Conservation (phyloP, 1,140 invertebrate species). For the Campoletis sonorensis region DNA sequence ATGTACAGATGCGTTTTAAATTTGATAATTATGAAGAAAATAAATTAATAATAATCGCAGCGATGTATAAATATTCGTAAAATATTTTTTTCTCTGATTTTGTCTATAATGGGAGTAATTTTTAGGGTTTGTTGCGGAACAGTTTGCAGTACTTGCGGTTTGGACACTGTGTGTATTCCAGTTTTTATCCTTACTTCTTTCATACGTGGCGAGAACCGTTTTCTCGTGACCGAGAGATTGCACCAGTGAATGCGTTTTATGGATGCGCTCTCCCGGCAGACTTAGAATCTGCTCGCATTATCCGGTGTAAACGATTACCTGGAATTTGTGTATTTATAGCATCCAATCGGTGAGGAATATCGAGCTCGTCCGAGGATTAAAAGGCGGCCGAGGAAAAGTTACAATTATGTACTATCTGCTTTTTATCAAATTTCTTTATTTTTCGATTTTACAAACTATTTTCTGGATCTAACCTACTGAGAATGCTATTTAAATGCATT, state of each 20-base stretch:
- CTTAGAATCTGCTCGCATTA: conserved; percentile 26
- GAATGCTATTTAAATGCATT: no score
- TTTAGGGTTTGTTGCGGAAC: no score
- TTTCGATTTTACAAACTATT: not conserved
- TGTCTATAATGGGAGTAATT: no score
- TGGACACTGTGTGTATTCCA: no score
- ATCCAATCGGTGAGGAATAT: conserved; percentile 10
- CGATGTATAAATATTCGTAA: no score
- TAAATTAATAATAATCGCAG: no score
- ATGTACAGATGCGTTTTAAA: no score
- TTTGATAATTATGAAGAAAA: no score
- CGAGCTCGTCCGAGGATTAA: not conserved
- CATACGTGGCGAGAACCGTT: conserved; percentile 18
- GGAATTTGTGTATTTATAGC: conserved; percentile 31
- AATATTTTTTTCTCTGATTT: no score
- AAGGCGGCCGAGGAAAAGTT: not conserved
- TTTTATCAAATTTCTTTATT: not conserved
- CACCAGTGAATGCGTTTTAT: conserved; percentile 30
- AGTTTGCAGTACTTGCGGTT: no score
- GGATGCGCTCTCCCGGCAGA: conserved; percentile 10
- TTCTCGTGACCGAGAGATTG: conserved; percentile 29
- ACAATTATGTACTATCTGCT: not conserved
- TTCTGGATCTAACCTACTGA: not conserved
- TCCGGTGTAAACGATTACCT: conserved; percentile 26
- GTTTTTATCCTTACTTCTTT: not conserved